A percentile compares a stretch with the other conserved stretches of the same genome.
These are phyloP conservation scores for Cassiopea andromeda DNA, from an alignment of 30 jellyfish, hydroid and myxozoan genomes.

Conservation along the genomic window DNA sequence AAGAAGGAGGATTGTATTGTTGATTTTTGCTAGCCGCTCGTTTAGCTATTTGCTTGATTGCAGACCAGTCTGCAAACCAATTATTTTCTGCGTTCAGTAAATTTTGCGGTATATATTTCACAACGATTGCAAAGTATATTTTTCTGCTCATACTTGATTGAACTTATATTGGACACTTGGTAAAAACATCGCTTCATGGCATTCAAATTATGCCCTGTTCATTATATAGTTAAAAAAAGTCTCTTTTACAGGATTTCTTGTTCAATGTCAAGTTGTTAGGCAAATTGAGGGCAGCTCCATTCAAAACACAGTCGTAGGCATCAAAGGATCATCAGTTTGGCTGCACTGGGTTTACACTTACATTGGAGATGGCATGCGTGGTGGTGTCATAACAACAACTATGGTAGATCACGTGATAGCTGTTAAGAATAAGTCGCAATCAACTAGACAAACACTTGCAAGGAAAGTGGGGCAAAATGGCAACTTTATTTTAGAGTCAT, in stretches of 20 bases:
- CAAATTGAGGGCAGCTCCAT: constrained; percentile 16
- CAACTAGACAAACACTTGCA: constrained; percentile 18
- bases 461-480: constrained; percentile 12
- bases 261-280: not conserved
- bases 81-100: no score
- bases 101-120: no score
- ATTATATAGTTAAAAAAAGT: not conserved
- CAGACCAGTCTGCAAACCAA: no score
- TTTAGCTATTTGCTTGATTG: no score
- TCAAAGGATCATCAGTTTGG: constrained; percentile 36
- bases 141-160: no score
- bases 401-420: not conserved
- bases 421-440: not conserved
- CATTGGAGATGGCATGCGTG: constrained; percentile 4
- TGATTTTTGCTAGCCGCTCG: no score
- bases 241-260: not conserved
- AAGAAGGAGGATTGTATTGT: no score
- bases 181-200: no score
- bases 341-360: constrained; percentile 44
- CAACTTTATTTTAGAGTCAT: not conserved
- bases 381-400: not conserved
- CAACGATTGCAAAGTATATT: no score
- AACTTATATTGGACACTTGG: no score
- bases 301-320: constrained; percentile 3
- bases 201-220: no score